Conservation (phyloP, 2,797 vertebrate genomes). For the Uromys caudimaculatus region DNA sequence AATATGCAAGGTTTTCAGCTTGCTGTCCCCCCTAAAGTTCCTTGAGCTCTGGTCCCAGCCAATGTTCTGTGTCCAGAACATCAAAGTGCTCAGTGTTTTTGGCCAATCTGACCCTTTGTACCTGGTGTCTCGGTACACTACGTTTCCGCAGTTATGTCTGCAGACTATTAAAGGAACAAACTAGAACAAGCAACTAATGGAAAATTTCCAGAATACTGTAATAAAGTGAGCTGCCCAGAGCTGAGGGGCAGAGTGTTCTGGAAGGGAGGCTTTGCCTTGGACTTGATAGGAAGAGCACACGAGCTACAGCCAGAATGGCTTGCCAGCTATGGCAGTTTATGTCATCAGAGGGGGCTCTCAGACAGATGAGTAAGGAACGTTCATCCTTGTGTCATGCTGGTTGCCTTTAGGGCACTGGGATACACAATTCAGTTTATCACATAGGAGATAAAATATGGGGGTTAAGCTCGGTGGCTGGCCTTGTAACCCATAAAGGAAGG, state of each 20-base stretch:
- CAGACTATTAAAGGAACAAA: not conserved
- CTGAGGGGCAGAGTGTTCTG: not conserved
- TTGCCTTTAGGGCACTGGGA: not conserved
- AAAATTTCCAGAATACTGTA: conserved; percentile 10
- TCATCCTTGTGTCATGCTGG: not conserved
- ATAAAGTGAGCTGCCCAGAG: not conserved
- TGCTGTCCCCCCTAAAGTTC: no score
- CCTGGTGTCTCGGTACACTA: not conserved
- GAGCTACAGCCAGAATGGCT: not conserved
- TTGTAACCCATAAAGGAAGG: not conserved
- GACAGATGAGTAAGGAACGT: not conserved
- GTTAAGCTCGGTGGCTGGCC: not conserved
- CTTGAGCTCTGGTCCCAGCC: not conserved
- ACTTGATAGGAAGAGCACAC: not conserved
- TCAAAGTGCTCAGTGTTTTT: not conserved
- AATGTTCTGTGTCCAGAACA: not conserved
- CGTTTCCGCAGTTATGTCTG: not conserved
- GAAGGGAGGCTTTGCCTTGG: not conserved
- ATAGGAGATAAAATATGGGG: not conserved
- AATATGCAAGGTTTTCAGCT: not conserved
- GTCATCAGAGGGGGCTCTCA: not conserved
- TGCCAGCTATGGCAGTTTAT: not conserved
- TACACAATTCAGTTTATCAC: not conserved
- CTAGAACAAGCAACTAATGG: not conserved
- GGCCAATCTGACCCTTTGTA: not conserved